These are phyloP conservation scores for Rhynchopsitta pachyrhyncha DNA, from an alignment of 2,113 vertebrate species.

Conservation along the genomic window DNA sequence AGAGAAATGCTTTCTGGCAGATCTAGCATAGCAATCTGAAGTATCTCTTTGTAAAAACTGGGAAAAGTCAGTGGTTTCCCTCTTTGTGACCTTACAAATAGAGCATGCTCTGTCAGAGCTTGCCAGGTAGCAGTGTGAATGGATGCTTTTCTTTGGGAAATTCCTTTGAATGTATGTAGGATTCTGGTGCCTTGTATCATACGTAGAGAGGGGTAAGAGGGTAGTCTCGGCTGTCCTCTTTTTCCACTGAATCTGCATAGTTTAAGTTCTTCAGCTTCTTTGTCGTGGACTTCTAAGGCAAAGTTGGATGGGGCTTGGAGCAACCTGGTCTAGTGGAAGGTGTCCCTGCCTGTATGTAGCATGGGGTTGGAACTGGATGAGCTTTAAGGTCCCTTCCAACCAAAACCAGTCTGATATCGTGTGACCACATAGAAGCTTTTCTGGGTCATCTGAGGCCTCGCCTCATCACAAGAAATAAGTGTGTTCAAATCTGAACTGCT, in stretches of 20 bases:
- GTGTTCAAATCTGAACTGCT: background rate
- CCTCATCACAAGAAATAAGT: background rate
- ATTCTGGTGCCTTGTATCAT: background rate
- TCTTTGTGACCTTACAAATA: background rate
- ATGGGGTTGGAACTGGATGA: background rate
- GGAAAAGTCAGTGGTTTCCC: background rate
- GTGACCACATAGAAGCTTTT: background rate
- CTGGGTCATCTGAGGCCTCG: background rate
- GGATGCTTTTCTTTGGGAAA: background rate
- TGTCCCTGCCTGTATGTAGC: background rate
- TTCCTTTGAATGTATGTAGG: fast-evolving
- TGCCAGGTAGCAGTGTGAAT: fast-evolving
- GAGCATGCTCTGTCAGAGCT: background rate
- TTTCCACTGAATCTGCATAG: background rate
- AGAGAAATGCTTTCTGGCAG: background rate
- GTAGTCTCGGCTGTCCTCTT: background rate
- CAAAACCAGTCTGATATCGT: background rate
- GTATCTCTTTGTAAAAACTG: background rate
- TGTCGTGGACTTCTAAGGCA: background rate
- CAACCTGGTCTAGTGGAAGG: background rate
- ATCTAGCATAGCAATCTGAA: background rate
- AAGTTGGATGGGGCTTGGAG: background rate
- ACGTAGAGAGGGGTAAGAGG: background rate
- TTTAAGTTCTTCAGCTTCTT: background rate
- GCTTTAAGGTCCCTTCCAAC: background rate